Evolutionary conservation across 2,113 vertebrate genomes (phyloP).

Genomic region (Microcebus lehilahytsara): DNA sequence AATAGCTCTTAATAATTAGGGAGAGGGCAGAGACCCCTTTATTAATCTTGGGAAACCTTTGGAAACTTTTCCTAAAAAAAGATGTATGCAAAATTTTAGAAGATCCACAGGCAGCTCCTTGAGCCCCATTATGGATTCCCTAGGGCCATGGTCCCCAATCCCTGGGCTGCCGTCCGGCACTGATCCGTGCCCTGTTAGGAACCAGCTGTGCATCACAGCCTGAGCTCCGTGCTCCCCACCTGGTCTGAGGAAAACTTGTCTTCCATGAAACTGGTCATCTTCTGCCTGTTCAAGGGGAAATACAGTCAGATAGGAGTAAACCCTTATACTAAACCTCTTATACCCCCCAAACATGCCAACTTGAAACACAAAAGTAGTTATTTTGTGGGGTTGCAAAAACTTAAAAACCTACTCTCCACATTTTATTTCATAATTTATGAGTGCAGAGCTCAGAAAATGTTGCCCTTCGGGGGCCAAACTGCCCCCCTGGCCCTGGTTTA

Average conservation of each 20-base stretch:
- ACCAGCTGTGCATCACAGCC: too few relatives aligned
- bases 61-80: slow-evolving; percentile 14
- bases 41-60: slow-evolving; percentile 39
- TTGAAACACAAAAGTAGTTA: not conserved
- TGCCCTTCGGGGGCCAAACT: not conserved
- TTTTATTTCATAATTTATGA: not conserved
- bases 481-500: not conserved
- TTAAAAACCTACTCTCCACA: not conserved
- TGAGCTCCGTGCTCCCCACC: too few relatives aligned
- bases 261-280: too few relatives aligned
- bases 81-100: not conserved
- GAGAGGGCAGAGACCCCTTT: not conserved
- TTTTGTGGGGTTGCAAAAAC: not conserved
- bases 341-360: not conserved
- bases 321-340: not conserved
- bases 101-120: not conserved
- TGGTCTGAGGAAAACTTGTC: too few relatives aligned
- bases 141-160: not conserved
- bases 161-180: fast-evolving
- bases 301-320: not conserved
- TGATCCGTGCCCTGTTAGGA: too few relatives aligned
- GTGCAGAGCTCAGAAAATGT: not conserved
- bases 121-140: not conserved
- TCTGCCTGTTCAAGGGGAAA: not conserved
- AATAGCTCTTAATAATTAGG: slow-evolving; percentile 58